Evolutionary conservation across 2,888 invertebrate genomes (phyloP).

Genomic region (Sialis fuliginosa): DNA sequence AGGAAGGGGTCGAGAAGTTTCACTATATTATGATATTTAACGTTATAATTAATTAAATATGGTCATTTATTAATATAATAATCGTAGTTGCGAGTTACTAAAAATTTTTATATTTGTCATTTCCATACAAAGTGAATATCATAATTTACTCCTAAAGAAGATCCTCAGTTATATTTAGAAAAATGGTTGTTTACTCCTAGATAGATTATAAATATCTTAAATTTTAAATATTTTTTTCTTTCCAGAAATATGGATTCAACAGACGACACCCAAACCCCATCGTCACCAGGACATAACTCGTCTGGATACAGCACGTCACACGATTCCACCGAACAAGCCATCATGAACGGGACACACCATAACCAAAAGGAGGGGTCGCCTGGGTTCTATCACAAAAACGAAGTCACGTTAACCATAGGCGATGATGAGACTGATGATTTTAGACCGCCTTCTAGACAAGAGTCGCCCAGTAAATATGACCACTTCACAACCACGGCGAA

Average conservation of each 20-base stretch:
- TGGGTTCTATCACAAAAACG: constrained; percentile 24
- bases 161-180: no score
- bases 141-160: no score
- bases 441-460: constrained; percentile 9
- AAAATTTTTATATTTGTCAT: no score
- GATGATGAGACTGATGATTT: constrained; percentile 19
- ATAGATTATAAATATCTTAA: no score
- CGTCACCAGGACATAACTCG: not conserved
- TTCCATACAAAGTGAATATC: no score
- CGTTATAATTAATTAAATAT: no score
- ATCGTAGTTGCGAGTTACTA: no score
- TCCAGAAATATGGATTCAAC: not conserved
- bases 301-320: not conserved
- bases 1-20: no score
- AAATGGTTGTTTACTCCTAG: no score
- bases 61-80: no score
- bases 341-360: not conserved
- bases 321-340: not conserved
- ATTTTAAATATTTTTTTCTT: no score
- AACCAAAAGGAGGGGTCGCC: not conserved
- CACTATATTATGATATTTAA: no score
- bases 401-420: constrained; percentile 22
- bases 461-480: constrained; percentile 17
- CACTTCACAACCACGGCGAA: constrained; percentile 24
- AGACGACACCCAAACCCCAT: not conserved